Conservation (phyloP, 2,888 invertebrate genomes). For the Sphaerophoria taeniata region DNA sequence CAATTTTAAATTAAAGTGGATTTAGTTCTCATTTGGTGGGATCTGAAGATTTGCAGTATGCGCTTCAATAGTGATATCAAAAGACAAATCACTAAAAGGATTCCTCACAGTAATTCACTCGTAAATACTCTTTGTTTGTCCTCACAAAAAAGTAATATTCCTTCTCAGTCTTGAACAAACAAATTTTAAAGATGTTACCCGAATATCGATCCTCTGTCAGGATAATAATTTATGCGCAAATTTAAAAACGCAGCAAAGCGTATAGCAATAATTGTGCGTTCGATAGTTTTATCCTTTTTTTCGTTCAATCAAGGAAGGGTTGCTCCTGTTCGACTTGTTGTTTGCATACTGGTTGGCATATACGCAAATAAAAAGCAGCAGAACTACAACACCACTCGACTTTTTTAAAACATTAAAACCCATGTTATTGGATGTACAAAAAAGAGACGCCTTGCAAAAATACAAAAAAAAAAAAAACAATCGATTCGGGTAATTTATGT, state of each 20-base stretch:
- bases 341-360: not conserved
- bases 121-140: too few relatives aligned
- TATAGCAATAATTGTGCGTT: constrained; percentile 26
- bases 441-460: constrained; percentile 66
- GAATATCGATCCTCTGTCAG: constrained; percentile 50
- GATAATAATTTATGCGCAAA: constrained; percentile 73
- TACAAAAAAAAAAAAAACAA: constrained; percentile 63
- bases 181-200: not conserved
- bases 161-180: too few relatives aligned
- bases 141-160: too few relatives aligned
- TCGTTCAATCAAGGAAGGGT: constrained; percentile 48
- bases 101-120: too few relatives aligned
- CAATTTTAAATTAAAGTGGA: too few relatives aligned
- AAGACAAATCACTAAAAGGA: too few relatives aligned
- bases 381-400: constrained; percentile 56
- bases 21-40: too few relatives aligned
- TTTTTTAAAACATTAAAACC: constrained; percentile 42
- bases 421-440: constrained; percentile 66
- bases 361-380: not conserved
- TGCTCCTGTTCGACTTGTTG: constrained; percentile 45
- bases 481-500: constrained; percentile 73
- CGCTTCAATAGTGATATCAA: too few relatives aligned
- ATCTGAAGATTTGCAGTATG: too few relatives aligned
- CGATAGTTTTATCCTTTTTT: not conserved
- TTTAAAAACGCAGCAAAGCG: constrained; percentile 67